Base-by-base conservation (phyloP, 2,888 invertebrate genomes). In the Melieria picta region DNA sequence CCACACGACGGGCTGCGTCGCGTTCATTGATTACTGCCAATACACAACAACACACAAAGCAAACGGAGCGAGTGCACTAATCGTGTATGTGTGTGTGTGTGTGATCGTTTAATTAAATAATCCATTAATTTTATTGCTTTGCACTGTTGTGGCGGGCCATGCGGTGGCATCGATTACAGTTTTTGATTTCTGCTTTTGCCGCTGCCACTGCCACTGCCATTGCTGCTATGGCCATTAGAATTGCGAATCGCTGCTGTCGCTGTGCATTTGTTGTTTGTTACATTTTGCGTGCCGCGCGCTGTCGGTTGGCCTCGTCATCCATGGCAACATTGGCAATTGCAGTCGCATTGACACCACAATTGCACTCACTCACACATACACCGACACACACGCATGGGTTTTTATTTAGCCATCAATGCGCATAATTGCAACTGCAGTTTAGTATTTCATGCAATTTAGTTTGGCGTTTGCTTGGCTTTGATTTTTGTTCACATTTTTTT, bases 401-500 rank as follows among this genome's bases (percentile, higher is more conserved):
- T 30, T 50, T 7, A 47, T 11, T 11, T 63, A 42, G 50, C n/a
- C n/a, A 66, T 58, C 66, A 58, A 57, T 56, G 7, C 58, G n/a
- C 58, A 50, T 58, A 58, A 66, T 58, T 66, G 58, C 66, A 66
- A 42, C 43, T 58, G 66, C n/a, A 66, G 66, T 66, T 58, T 66
- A 42, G 48, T 58, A 30, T 66, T 66, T 58, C 58, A 66, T 3
- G 55, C 30, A 2, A 30, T 30, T 30, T 30, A 66, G 60, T 58
- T 66, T 66, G 66, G 66, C 60, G 58, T 66, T 66, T 57, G 60
- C 66, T 58, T 66, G 66, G 66, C 66, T 66, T 60, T 66, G 65
- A 57, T 57, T 66, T 66, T 66, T 57, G 66, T 42, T 30, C 30
- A 30, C 30, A 30, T 30, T 66, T 58, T 66, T 66, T 30, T 58